Base-by-base conservation (phyloP, 1,140 invertebrate species). In the Gonioctena quinquepunctata region DNA sequence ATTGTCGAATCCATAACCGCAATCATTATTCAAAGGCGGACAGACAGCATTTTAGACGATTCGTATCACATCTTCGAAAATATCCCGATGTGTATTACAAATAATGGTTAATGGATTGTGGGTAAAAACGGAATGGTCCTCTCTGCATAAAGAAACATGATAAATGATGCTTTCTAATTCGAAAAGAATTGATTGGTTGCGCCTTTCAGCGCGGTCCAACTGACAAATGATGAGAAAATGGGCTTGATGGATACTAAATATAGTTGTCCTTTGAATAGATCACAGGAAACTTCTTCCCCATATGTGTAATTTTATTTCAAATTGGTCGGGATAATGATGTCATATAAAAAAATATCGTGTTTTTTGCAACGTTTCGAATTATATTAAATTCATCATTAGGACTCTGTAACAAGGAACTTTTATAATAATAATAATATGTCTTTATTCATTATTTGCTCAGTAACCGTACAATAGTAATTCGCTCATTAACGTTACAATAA, bases 161-260 rank as follows among this genome's bases (percentile, higher is more conserved):
- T 59, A 59, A 59, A 59, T 59, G 56, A 59, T 59, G 56, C 56
- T 59, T 59, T 59, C 56, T 59, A 59, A 59, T 59, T 59, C 16
- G n/a, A n/a, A 59, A 25, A 26, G 56, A 59, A 25, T 59, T 59
- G 56, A 59, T 59, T 59, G 21, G 56, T 25, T 59, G 56, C 56
- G 56, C 21, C 56, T 59, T 59, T 59, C 56, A 59, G 21, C 56
- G 56, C 25, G 23, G 21, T 25, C 56, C 25, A 3, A 59, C 25
- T 59, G 56, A 59, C 56, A 59, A 59, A 59, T 59, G 56, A 59
- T 59, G 56, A n/a, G 56, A 16, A 52, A 59, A 16, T 59, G 56
- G 56, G 16, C 25, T 22, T 42, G 33, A 42, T 42, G 56, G 21
- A 25, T 59, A n/a, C 56, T 59, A 28, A 59, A 59, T 59, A 59